These are phyloP conservation scores for Samia ricini DNA, from an alignment of 1,140 invertebrate genomes.

Conservation along the genomic window DNA sequence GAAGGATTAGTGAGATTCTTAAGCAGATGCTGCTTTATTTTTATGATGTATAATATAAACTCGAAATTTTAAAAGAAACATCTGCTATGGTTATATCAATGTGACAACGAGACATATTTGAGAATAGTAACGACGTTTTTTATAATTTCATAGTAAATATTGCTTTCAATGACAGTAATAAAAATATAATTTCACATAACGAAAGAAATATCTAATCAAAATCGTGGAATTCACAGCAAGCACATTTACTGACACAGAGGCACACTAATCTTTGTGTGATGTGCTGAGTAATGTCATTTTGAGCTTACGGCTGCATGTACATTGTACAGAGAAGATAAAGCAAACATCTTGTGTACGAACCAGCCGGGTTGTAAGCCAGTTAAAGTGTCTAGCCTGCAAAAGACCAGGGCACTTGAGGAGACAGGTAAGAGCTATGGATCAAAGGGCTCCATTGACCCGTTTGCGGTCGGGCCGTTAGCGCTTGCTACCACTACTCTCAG, in stretches of 20 bases:
- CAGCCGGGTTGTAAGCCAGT: constrained; percentile 44
- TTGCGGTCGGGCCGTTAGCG: constrained; percentile 41
- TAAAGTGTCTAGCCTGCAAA: constrained; percentile 57
- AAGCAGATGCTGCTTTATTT: constrained; percentile 27
- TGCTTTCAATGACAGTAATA: too few relatives aligned
- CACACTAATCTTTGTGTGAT: neutral
- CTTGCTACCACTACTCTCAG: constrained; percentile 22
- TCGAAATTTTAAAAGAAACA: constrained; percentile 22
- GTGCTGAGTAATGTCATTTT: neutral
- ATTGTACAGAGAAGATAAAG: constrained; percentile 28
- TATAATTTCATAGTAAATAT: too few relatives aligned
- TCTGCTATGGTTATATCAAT: constrained; percentile 33
- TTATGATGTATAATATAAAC: constrained; percentile 23
- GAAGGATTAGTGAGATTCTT: constrained; percentile 32
- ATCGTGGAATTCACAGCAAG: too few relatives aligned
- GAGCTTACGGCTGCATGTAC: constrained; percentile 5
- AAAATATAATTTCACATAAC: too few relatives aligned
- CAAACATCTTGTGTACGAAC: constrained; percentile 41
- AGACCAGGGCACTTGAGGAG: constrained; percentile 47
- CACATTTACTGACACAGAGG: neutral
- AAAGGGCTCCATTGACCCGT: constrained; percentile 68
- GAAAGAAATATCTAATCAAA: too few relatives aligned
- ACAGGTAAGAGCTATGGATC: constrained; percentile 59
- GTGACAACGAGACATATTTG: constrained; percentile 12
- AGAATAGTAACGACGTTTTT: neutral